Conservation (phyloP, 2,113 vertebrate genomes). For the Gymnobelideus leadbeateri region DNA sequence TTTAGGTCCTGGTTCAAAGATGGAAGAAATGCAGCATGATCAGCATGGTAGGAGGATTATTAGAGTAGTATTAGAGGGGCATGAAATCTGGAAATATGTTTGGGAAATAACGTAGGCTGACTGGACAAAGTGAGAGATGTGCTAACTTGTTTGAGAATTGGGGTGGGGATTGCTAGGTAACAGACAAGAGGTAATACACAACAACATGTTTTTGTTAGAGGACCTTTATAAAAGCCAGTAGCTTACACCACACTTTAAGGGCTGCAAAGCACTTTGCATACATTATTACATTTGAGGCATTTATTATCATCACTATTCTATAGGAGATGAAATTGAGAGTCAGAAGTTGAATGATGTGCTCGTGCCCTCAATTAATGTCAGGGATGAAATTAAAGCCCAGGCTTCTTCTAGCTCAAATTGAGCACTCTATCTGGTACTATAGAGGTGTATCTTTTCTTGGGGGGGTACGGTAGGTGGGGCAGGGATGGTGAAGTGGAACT, state of each 20-base stretch:
- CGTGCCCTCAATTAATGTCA: not conserved
- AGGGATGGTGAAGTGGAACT: not conserved
- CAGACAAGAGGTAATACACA: not conserved
- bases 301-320: not conserved
- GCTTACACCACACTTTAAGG: not conserved
- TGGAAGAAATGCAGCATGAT: not conserved
- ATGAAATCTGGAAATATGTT: slow-evolving; percentile 26
- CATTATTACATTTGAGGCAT: not conserved
- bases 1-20: slow-evolving; percentile 41
- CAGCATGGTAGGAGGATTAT: slow-evolving; percentile 18
- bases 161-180: not conserved
- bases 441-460: not conserved
- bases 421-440: not conserved
- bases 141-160: not conserved
- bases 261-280: not conserved
- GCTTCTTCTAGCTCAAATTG: not conserved
- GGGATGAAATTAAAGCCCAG: not conserved
- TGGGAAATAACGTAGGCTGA: slow-evolving; percentile 31
- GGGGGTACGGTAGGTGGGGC: not conserved
- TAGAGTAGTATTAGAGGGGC: slow-evolving; percentile 37
- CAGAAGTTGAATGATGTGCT: not conserved
- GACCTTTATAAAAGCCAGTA: not conserved
- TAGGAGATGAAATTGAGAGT: not conserved
- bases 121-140: not conserved
- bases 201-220: not conserved